Evolutionary conservation across 35 echinoderm and acorn worm species (phyloP), one percentile per base, ranked within the genome.

Genomic region (Apostichopus japonicus): DNA sequence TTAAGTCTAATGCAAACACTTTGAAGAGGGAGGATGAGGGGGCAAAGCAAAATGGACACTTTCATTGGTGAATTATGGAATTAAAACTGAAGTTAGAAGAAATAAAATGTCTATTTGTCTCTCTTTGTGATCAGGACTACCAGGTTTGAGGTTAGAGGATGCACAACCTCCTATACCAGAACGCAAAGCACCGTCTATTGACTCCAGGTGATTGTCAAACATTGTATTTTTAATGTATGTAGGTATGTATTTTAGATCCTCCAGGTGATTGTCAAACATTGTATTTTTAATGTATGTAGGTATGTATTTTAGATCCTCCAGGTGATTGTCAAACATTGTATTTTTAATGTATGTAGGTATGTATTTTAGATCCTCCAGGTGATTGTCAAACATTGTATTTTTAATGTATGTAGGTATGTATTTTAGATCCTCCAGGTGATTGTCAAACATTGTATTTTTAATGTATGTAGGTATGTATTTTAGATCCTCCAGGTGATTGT

Each of bases 161-260:
- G 91, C 79, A 16, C 94, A 98, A 67, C 97, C 97, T 53, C 54
- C 91, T 1, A 98, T 98, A 72, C 97, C 94, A 52, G 94, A 98
- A 59, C 93, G 92, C 7, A 98, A 94, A 53, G 33, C 87, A 6
- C 78, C 83, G 54, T 55, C 57, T 8, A 56, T 95, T 65, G 95
- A 93, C 55, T 96, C 93, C 92, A 96, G 95, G 95, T 96, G 93
- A 79, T 4, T 10, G 63, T 9, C 63, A 67, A 67, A 67, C 63
- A 67, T 67, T 67, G 63, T 11, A 19, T 67, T 67, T 19, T 15
- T 67, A 67, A 67, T 17, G 63, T 67, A 19, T 67, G 63, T 67
- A 44, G 33, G 33, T 44, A 44, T 44, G 33, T 44, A 4, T 44
- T 44, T 4, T 44, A 3, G 2, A 44, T 44, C 33, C 33, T 44